Base-by-base conservation (phyloP, 2,888 invertebrate genomes). In the Drymonia ruficornis region DNA sequence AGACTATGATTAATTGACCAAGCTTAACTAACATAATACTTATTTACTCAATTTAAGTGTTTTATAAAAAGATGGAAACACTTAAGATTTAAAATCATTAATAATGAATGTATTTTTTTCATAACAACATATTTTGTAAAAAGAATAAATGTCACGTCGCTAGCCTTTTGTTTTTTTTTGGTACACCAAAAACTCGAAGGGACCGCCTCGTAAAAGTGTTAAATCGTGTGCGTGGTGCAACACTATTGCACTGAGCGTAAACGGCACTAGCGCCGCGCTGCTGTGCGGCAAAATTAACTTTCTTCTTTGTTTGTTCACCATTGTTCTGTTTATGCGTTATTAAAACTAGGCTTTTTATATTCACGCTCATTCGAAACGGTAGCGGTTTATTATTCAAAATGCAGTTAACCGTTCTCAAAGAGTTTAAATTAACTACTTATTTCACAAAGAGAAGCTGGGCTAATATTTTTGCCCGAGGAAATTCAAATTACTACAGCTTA, bases 181-280 rank as follows among this genome's bases (percentile, higher is more conserved):
- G n/a, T n/a, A n/a, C n/a, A 36, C 49, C 49, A 60, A 59, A 66
- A 63, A 52, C 50, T 56, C 50, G 49, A n/a, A 52, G 47, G 44
- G 45, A 7, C 40, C 34, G 55, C 59, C 71, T 76, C 76, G 79
- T 84, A 83, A 87, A 85, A 87, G 78, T 78, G 78, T 78, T 81
- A 80, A 84, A 81, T 79, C 69, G 78, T 78, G 76, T 82, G 82
- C 83, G 82, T 83, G 74, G 78, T 73, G 74, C 82, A 79, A 78
- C 82, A 81, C 83, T 85, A 82, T 83, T 81, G 80, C 61, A 46
- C 42, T 53, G 52, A 52, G 44, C 53, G 34, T 36, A 49, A 42
- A 53, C 55, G 52, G 40, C 55, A 64, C 65, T 23, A 51, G 57
- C 47, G 67, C 65, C 65, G 61, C 74, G 59, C 67, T 73, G 46